Evolutionary conservation across 2,888 invertebrate genomes (phyloP).

Genomic region (Eudasyphora cyanicolor): DNA sequence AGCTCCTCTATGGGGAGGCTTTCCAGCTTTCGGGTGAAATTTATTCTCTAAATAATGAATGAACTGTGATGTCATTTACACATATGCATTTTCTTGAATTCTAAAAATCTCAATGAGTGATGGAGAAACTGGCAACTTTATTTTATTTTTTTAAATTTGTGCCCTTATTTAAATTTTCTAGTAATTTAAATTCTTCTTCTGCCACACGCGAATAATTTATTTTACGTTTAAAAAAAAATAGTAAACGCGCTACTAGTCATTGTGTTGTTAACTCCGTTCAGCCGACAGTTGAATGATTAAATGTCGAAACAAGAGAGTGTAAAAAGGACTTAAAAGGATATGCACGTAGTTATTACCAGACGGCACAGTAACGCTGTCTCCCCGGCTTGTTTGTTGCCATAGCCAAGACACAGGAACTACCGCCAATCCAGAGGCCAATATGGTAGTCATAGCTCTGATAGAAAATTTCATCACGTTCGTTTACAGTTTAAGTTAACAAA

Average conservation of each 20-base stretch:
- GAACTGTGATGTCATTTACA: too few species aligned
- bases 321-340: neutral
- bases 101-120: too few species aligned
- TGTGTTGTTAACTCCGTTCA: constrained; percentile 19
- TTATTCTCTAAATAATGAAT: too few species aligned
- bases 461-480: constrained; percentile 66
- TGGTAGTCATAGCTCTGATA: neutral
- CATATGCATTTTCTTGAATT: too few species aligned
- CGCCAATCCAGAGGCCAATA: too few species aligned
- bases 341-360: neutral
- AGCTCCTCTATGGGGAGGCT: too few species aligned
- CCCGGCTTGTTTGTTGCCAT: neutral
- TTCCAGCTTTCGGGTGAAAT: too few species aligned
- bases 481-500: constrained; percentile 66
- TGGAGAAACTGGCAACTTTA: too few species aligned
- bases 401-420: neutral
- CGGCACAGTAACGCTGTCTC: neutral
- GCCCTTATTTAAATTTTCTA: too few species aligned
- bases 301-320: neutral
- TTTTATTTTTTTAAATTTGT: too few species aligned
- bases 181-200: too few species aligned
- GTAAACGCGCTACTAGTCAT: constrained; percentile 50
- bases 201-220: constrained; percentile 28
- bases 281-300: neutral
- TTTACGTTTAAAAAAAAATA: constrained; percentile 19